phyloP scores from a whole-genome alignment of 2,113 vertebrate species.

The Callorhinus ursinus region DNA sequence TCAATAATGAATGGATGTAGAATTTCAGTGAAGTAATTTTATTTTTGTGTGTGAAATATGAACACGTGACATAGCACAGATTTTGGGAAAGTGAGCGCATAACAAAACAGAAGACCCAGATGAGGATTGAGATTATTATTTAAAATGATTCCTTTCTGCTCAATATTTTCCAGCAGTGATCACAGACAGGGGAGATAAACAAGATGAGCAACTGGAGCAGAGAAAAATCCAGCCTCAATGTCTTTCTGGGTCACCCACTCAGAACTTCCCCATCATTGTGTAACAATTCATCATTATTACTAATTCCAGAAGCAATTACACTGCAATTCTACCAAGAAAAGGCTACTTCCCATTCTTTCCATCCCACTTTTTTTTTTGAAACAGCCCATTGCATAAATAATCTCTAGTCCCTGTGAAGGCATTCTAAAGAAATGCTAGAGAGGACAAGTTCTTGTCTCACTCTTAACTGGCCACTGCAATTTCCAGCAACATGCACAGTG shows the following conservation, averaged over 20 bases:
- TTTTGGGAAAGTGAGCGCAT: neutral
- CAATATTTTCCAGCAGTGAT: neutral
- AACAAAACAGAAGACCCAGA: neutral
- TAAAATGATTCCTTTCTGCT: neutral
- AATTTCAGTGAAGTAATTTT: neutral
- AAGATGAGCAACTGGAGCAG: neutral
- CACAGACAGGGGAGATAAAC: neutral
- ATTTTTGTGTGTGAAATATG: neutral
- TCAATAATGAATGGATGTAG: neutral
- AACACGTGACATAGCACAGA: neutral
- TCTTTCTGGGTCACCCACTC: neutral
- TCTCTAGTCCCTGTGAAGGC: neutral
- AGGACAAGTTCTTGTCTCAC: neutral
- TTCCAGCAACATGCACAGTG: neutral
- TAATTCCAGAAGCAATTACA: neutral
- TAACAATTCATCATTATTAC: neutral
- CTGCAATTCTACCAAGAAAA: neutral
- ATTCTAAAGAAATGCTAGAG: neutral
- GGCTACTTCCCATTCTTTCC: neutral
- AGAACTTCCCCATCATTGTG: constrained; percentile 26
- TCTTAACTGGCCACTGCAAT: neutral
- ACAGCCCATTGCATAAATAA: neutral
- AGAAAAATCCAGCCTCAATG: neutral
- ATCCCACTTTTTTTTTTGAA: neutral
- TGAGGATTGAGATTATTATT: neutral